Percentiles rank a stretch among this genome's conserved stretches.
Conservation (phyloP, 2,888 invertebrate species). For the Anagyrus pseudococci region DNA sequence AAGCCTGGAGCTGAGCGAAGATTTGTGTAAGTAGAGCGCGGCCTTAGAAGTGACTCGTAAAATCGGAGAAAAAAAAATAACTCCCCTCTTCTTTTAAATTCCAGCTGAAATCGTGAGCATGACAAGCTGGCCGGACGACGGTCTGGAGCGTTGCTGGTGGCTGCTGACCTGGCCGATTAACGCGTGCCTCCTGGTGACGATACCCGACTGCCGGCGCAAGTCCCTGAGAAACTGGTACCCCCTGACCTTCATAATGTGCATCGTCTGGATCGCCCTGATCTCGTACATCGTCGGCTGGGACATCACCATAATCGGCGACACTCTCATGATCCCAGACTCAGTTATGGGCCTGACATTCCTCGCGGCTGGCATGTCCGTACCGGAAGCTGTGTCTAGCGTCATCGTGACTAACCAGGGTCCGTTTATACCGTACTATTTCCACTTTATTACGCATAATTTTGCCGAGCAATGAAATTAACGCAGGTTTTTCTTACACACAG, state of each 20-base stretch:
- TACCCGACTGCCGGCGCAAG: slow-evolving; percentile 77
- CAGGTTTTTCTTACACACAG: slow-evolving; percentile 60
- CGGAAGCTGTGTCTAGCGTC: slow-evolving; percentile 86
- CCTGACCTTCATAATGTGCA: slow-evolving; percentile 79
- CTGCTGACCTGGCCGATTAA: slow-evolving; percentile 78
- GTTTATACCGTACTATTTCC: not conserved
- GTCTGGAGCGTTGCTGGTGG: slow-evolving; percentile 67
- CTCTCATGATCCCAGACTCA: slow-evolving; percentile 80
- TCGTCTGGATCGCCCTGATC: slow-evolving; percentile 80
- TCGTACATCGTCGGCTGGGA: slow-evolving; percentile 89
- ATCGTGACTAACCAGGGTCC: slow-evolving; percentile 82
- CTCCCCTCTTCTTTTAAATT: not conserved
- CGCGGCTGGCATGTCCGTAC: slow-evolving; percentile 85
- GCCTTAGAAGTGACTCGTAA: not conserved
- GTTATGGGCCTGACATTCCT: slow-evolving; percentile 86
- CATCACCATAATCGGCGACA: slow-evolving; percentile 81
- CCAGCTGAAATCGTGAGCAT: slow-evolving; percentile 61
- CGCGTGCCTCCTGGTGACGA: slow-evolving; percentile 73
- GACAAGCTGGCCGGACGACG: slow-evolving; percentile 66
- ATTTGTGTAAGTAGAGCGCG: slow-evolving; percentile 15
- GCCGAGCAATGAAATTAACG: not conserved
- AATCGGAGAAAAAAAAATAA: not conserved
- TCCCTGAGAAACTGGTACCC: slow-evolving; percentile 65
- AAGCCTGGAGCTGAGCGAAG: slow-evolving; percentile 45
- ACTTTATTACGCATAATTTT: not conserved